These are phyloP conservation scores for Sturnira hondurensis DNA, from an alignment of 2,113 vertebrate species.

Conservation along the genomic window DNA sequence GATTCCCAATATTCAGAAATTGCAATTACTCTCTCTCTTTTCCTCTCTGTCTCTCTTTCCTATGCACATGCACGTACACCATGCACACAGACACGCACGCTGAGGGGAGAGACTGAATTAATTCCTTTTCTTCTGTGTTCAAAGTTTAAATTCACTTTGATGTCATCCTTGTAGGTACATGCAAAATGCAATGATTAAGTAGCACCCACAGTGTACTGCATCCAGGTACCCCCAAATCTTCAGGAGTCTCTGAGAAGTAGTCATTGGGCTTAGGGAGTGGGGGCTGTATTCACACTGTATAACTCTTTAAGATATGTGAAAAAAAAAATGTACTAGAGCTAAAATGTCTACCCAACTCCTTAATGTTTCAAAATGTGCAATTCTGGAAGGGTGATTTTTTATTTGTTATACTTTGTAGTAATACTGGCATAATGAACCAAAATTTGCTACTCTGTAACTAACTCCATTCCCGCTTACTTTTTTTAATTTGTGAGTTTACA, in stretches of 20 bases:
- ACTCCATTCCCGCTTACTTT: background rate
- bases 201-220: too few species aligned
- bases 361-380: background rate
- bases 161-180: background rate
- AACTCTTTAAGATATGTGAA: background rate
- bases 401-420: background rate
- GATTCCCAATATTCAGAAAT: background rate
- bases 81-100: too few species aligned
- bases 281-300: background rate
- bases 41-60: background rate
- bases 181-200: background rate
- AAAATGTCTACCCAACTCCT: background rate
- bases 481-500: background rate
- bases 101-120: background rate
- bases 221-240: background rate
- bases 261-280: accelerated
- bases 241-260: background rate
- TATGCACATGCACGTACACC: background rate
- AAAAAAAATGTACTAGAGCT: background rate
- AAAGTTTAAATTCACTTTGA: background rate
- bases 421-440: background rate
- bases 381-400: background rate
- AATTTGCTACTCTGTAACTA: background rate
- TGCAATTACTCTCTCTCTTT: background rate
- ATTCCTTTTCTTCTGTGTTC: background rate